Conservation (phyloP, 2,888 invertebrate species). For the Orchesella flavescens region DNA sequence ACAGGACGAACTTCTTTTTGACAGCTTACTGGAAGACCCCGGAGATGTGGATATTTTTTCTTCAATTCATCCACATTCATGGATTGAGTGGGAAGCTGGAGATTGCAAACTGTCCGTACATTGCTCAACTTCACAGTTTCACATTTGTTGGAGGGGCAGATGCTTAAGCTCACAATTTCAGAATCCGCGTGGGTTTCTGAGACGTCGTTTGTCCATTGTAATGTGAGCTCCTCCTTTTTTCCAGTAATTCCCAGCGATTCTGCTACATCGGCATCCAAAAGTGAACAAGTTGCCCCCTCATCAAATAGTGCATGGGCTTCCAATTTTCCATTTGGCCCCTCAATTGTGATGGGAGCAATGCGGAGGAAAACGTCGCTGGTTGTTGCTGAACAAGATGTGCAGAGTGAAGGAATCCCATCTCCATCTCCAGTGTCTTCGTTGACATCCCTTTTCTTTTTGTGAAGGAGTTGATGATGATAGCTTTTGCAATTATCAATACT, state of each 20-base stretch:
- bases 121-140: background rate
- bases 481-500: conserved; percentile 22
- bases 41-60: background rate
- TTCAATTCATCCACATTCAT: background rate
- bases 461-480: conserved; percentile 51
- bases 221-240: background rate
- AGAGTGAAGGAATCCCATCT: too few relatives aligned
- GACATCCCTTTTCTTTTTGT: background rate
- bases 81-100: conserved; percentile 20
- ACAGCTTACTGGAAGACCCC: background rate
- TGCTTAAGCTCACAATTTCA: background rate
- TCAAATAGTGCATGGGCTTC: conserved; percentile 55
- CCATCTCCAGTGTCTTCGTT: too few relatives aligned
- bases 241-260: conserved; percentile 37
- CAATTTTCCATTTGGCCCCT: background rate
- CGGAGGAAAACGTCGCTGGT: background rate
- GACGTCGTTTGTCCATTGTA: conserved; percentile 1
- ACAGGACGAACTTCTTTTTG: background rate
- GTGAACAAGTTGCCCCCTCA: conserved; percentile 39
- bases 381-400: too few relatives aligned
- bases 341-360: conserved; percentile 43
- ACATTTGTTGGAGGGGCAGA: background rate
- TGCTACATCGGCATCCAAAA: conserved; percentile 42
- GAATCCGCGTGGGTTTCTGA: background rate
- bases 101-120: conserved; percentile 5